These are phyloP conservation scores for Dasypogon diadema DNA, from an alignment of 2,888 invertebrate genomes.

Conservation along the genomic window DNA sequence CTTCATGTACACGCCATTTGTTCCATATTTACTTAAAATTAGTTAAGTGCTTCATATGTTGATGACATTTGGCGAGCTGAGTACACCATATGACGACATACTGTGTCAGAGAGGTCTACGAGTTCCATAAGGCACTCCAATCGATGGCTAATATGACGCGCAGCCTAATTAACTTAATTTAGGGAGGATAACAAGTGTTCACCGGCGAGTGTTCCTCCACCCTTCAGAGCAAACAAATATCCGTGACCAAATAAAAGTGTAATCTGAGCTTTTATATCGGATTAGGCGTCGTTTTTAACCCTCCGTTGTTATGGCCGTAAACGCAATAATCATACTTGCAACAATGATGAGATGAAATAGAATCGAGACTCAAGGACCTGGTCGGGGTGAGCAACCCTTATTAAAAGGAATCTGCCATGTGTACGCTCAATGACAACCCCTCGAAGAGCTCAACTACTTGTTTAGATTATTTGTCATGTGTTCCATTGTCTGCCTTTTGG, in stretches of 20 bases:
- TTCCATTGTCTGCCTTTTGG: slow-evolving; percentile 35
- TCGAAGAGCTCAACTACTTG: slow-evolving; percentile 26
- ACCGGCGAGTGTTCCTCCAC: slow-evolving; percentile 8
- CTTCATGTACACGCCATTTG: slow-evolving; percentile 24
- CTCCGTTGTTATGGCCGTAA: slow-evolving; percentile 41
- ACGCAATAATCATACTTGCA: slow-evolving; percentile 47
- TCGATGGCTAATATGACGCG: slow-evolving; percentile 2
- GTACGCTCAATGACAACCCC: slow-evolving; percentile 33
- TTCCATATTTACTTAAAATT: slow-evolving; percentile 30
- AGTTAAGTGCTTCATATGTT: slow-evolving; percentile 21
- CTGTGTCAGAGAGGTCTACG: neutral
- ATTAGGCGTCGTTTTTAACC: slow-evolving; percentile 53
- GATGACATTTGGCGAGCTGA: slow-evolving; percentile 41
- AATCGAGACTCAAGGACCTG: neutral
- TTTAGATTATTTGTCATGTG: slow-evolving; percentile 48
- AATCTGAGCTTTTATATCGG: slow-evolving; percentile 59
- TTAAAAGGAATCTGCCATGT: slow-evolving; percentile 25
- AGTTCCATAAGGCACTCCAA: neutral
- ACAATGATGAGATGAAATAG: slow-evolving; percentile 43
- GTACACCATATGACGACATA: slow-evolving; percentile 41
- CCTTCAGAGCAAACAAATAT: slow-evolving; percentile 53
- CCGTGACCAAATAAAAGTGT: slow-evolving; percentile 58
- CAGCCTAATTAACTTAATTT: slow-evolving; percentile 50
- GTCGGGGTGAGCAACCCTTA: slow-evolving; percentile 18
- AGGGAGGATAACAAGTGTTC: slow-evolving; percentile 49